These are phyloP conservation scores for Sus cebifrons DNA, from an alignment of 2,797 vertebrate species.

Conservation along the genomic window DNA sequence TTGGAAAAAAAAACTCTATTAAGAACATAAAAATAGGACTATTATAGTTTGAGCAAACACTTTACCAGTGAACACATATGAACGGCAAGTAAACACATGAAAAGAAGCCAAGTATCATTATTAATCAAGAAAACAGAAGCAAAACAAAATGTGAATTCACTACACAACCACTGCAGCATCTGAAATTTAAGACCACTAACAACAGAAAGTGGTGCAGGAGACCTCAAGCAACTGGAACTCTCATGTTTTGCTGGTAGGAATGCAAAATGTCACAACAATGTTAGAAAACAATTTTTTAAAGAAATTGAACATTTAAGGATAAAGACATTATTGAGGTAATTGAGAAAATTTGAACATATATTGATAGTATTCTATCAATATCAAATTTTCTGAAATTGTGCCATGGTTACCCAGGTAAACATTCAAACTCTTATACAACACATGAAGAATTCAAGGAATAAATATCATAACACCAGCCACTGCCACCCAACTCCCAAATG, in stretches of 20 bases:
- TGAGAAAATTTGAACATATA: no score
- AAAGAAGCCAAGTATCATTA: not conserved
- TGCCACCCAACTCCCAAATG: not conserved
- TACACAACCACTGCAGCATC: not conserved
- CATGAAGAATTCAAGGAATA: not conserved
- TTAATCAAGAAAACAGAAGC: not conserved
- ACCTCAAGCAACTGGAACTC: not conserved
- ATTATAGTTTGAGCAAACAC: not conserved
- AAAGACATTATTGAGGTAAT: no score
- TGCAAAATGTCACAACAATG: not conserved
- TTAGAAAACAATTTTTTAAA: not conserved
- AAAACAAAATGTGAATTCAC: not conserved
- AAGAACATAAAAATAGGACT: not conserved
- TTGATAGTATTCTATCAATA: no score
- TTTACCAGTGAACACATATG: not conserved
- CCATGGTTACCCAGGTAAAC: not conserved
- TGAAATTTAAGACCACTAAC: not conserved
- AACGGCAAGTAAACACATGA: not conserved
- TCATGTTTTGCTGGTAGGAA: not conserved
- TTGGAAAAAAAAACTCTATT: no score
- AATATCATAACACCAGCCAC: no score
- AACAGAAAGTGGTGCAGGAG: not conserved
- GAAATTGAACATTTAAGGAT: not conserved
- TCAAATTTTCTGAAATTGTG: no score
- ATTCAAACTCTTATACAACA: not conserved